A percentile compares a stretch with the other conserved stretches of the same genome.
phyloP scores from a whole-genome alignment of 2,113 vertebrate genomes.

The Scomber scombrus region DNA sequence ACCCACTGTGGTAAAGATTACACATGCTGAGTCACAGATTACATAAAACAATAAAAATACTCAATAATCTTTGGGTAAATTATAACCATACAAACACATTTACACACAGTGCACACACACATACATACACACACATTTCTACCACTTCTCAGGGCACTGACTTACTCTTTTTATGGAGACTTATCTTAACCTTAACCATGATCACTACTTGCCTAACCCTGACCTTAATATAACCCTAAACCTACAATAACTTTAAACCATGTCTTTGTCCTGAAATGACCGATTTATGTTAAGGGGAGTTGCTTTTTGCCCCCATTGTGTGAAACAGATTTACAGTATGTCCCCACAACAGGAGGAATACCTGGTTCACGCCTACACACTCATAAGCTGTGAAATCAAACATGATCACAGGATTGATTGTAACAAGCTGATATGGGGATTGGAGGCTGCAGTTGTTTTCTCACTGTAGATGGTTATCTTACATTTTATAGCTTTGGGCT shows the following conservation, averaged over 20 bases:
- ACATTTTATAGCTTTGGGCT: conserved; percentile 47
- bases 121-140: not conserved
- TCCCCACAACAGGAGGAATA: too few species aligned
- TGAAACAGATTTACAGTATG: too few species aligned
- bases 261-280: too few species aligned
- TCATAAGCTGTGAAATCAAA: conserved; percentile 2
- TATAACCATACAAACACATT: not conserved
- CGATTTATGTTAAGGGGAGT: too few species aligned
- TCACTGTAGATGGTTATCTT: conserved; percentile 44
- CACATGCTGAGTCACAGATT: conserved; percentile 10
- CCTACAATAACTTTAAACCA: too few species aligned
- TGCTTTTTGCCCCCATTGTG: too few species aligned
- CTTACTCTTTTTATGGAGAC: too few species aligned
- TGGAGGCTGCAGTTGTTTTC: conserved; percentile 33
- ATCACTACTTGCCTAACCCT: too few species aligned
- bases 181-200: too few species aligned
- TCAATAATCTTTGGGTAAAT: conserved; percentile 3
- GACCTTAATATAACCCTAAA: too few species aligned
- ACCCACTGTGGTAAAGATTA: conserved; percentile 27
- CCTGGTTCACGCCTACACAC: not conserved
- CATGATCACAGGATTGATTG: conserved; percentile 17
- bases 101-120: not conserved
- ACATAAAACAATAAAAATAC: conserved; percentile 18
- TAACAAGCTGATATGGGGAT: conserved; percentile 45
- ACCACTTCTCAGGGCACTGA: too few species aligned